phyloP scores from a whole-genome alignment of 2,797 vertebrate genomes.

The Acropternis orthonyx region DNA sequence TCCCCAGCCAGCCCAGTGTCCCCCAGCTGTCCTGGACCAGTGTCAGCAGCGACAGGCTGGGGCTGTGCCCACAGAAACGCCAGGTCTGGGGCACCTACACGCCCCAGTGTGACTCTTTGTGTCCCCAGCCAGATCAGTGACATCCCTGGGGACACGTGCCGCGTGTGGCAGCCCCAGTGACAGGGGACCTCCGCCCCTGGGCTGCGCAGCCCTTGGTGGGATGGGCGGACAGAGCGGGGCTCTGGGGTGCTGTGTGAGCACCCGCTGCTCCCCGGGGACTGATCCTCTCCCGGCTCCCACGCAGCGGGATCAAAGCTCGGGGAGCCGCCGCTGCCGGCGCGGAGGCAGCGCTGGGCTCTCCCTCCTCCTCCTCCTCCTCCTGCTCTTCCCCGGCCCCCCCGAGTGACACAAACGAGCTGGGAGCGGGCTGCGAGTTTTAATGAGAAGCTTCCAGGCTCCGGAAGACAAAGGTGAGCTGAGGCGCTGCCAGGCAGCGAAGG shows the following conservation, averaged over 20 bases:
- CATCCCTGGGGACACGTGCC: rapidly evolving
- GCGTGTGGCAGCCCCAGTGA: neutral
- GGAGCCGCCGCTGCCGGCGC: neutral
- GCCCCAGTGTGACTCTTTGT: rapidly evolving
- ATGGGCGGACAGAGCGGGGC: neutral
- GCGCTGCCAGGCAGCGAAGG: neutral
- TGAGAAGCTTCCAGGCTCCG: slow-evolving; percentile 8
- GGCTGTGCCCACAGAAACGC: neutral
- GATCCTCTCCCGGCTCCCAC: neutral
- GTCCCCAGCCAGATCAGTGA: neutral
- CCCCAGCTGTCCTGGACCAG: neutral
- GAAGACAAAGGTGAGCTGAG: neutral
- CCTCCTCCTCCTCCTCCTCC: neutral
- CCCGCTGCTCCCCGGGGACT: neutral
- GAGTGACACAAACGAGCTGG: neutral
- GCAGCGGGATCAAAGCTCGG: neutral
- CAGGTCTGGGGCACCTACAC: rapidly evolving
- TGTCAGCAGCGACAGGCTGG: neutral
- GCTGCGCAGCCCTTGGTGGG: neutral
- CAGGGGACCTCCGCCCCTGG: neutral
- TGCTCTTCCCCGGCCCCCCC: neutral
- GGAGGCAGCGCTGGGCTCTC: neutral
- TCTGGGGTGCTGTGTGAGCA: neutral
- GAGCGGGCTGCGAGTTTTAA: slow-evolving; percentile 11
- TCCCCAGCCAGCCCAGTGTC: neutral